Conservation (phyloP, 2,797 vertebrate genomes). For the Poeciliopsis presidionis region DNA sequence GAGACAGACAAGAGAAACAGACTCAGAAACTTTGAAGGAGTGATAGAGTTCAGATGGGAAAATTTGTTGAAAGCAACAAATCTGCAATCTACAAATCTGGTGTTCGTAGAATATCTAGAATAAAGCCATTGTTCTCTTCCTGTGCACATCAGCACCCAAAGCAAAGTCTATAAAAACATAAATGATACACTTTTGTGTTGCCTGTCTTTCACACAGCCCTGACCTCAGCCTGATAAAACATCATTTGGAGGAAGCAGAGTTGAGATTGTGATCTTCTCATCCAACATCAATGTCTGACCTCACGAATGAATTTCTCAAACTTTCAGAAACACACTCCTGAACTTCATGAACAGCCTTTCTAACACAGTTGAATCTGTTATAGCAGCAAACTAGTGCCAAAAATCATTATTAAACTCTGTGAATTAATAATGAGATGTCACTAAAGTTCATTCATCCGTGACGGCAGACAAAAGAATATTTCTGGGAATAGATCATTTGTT, state of each 20-base stretch:
- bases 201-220: background rate
- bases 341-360: background rate
- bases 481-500: background rate
- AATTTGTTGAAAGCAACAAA: background rate
- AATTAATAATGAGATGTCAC: background rate
- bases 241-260: background rate
- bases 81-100: background rate
- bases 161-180: background rate
- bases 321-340: background rate
- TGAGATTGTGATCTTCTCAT: background rate
- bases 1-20: background rate
- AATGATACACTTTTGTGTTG: background rate
- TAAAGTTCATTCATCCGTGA: background rate
- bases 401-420: background rate
- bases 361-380: background rate
- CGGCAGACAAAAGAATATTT: background rate
- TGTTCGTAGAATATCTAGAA: background rate
- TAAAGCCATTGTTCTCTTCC: background rate
- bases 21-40: background rate
- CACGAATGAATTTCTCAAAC: background rate
- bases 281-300: background rate
- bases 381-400: background rate
- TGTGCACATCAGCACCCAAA: no score
- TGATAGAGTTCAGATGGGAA: background rate
- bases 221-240: background rate